A percentile compares a stretch with the other conserved stretches of the same genome.
These are phyloP conservation scores for Choloepus didactylus DNA, from an alignment of 2,797 vertebrate species.

Conservation along the genomic window DNA sequence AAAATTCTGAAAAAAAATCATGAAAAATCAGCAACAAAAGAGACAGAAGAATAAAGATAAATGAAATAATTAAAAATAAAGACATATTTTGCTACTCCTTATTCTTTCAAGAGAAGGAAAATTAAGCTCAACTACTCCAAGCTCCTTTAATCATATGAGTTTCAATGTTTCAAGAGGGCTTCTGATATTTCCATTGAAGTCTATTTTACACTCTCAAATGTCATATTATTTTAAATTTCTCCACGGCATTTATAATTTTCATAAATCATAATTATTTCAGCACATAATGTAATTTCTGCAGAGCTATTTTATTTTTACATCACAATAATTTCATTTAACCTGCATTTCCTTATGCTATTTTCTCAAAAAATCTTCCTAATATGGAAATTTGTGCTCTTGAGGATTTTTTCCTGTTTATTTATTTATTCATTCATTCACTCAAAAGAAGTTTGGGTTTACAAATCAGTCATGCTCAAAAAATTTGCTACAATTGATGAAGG, in stretches of 20 bases:
- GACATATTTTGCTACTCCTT: background rate
- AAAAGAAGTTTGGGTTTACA: too few species aligned
- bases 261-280: background rate
- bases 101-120: conserved; percentile 52
- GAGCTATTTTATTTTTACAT: conserved; percentile 54
- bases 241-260: conserved; percentile 34
- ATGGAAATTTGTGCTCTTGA: conserved; percentile 11
- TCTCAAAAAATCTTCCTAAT: conserved; percentile 44
- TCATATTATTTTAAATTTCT: conserved; percentile 46
- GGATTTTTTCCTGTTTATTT: background rate
- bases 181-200: conserved; percentile 40
- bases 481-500: too few species aligned
- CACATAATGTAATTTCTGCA: background rate
- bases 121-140: conserved; percentile 4
- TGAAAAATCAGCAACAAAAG: conserved; percentile 10
- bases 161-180: conserved; percentile 13
- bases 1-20: conserved; percentile 20
- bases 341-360: conserved; percentile 36
- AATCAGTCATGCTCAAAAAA: too few species aligned
- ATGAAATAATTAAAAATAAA: conserved; percentile 14
- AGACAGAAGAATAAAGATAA: conserved; percentile 22
- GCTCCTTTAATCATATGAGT: background rate
- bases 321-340: conserved; percentile 50
- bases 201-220: conserved; percentile 46
- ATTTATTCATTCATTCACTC: too few species aligned